phyloP scores from a whole-genome alignment of 2,888 invertebrate species.

The Myopa testacea region DNA sequence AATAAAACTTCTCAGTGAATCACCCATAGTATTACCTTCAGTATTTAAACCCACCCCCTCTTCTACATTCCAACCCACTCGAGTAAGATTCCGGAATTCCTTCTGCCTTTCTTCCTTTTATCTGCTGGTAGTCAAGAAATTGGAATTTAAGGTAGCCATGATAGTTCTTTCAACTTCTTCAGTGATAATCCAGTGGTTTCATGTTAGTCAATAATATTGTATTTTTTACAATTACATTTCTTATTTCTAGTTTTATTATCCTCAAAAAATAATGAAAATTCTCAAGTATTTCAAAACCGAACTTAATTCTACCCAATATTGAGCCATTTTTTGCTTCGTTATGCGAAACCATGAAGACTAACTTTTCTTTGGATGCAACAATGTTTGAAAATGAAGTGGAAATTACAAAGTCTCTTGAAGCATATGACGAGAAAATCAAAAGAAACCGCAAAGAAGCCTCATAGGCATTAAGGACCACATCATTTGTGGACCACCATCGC shows the following conservation, averaged over 20 bases:
- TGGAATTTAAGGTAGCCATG: too few species aligned
- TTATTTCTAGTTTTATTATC: neutral
- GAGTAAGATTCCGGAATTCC: too few species aligned
- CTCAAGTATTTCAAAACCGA: neutral
- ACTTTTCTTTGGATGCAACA: neutral
- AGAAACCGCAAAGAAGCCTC: conserved; percentile 37
- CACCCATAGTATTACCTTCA: too few species aligned
- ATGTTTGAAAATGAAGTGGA: conserved; percentile 8
- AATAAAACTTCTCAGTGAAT: too few species aligned
- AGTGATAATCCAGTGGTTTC: too few species aligned
- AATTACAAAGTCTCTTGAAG: neutral
- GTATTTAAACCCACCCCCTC: too few species aligned
- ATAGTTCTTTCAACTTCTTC: too few species aligned
- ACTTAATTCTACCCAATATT: neutral
- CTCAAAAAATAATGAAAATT: neutral
- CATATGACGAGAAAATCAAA: conserved; percentile 34
- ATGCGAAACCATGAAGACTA: neutral
- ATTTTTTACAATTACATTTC: neutral
- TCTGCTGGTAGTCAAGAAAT: too few species aligned
- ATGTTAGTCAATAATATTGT: neutral
- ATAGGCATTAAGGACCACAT: conserved; percentile 30
- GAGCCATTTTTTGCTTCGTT: neutral
- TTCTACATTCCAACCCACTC: too few species aligned
- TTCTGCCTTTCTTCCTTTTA: too few species aligned
- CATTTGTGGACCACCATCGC: neutral